These are phyloP conservation scores for Drosophila teissieri DNA, from an alignment of 1,140 invertebrate genomes.

Conservation along the genomic window DNA sequence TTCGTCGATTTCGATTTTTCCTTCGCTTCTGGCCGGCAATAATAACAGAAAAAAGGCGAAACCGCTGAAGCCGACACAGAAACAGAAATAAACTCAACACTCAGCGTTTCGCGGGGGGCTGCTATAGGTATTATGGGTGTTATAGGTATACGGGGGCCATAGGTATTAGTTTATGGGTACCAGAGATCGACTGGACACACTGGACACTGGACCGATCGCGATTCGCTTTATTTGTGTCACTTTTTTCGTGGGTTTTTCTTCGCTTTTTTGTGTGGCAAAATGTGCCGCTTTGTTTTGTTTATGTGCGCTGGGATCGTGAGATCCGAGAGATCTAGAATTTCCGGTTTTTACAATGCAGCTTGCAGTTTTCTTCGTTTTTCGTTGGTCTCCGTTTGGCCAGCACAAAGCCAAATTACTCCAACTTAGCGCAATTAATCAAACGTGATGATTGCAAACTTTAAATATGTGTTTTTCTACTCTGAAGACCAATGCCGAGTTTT, in stretches of 20 bases:
- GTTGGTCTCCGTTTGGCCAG: constrained; percentile 19
- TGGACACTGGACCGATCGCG: constrained; percentile 8
- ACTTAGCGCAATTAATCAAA: constrained; percentile 38
- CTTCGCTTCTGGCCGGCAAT: constrained; percentile 41
- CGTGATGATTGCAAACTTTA: constrained; percentile 39
- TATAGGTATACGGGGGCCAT: constrained; percentile 13
- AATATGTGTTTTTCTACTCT: constrained; percentile 28
- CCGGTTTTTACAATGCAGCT: constrained; percentile 62
- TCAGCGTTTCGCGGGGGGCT: constrained; percentile 52
- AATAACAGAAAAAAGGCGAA: constrained; percentile 38
- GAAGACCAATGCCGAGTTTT: constrained; percentile 43
- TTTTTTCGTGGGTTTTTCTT: constrained; percentile 38
- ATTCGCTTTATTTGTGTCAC: constrained; percentile 57
- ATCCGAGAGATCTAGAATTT: constrained; percentile 73
- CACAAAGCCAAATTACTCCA: constrained; percentile 43
- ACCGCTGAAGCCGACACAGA: constrained; percentile 51
- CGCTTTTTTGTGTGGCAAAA: constrained; percentile 27
- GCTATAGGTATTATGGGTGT: constrained; percentile 29
- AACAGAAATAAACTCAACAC: constrained; percentile 79
- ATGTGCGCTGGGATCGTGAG: constrained; percentile 48
- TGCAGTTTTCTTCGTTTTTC: constrained; percentile 30
- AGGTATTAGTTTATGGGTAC: constrained; percentile 24
- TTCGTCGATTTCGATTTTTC: constrained; percentile 39
- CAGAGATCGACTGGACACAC: constrained; percentile 42
- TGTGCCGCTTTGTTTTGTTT: constrained; percentile 49